A percentile compares a stretch with the other conserved stretches of the same genome.
phyloP scores from a whole-genome alignment of 2,888 invertebrate genomes.

The Exephanes ischioxanthus region DNA sequence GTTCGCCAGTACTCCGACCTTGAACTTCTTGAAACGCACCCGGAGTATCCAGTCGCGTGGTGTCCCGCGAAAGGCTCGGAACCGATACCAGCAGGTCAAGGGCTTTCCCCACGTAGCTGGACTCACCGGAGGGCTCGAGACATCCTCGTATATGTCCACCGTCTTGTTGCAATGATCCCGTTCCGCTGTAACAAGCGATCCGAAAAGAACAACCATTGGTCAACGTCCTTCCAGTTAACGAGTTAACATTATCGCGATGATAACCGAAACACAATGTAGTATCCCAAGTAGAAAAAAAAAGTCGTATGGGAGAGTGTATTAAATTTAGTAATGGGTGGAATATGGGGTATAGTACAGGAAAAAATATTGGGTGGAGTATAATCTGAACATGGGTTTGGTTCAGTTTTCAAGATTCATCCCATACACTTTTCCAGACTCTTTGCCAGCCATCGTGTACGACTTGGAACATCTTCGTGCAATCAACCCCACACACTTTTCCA shows the following conservation, averaged over 20 bases:
- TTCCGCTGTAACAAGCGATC: slow-evolving; percentile 85
- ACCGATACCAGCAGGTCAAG: slow-evolving; percentile 95
- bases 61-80: slow-evolving; percentile 94
- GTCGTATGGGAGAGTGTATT: too few relatives aligned
- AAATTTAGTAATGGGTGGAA: too few relatives aligned
- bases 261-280: background rate
- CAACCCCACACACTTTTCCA: too few relatives aligned
- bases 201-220: background rate
- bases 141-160: slow-evolving; percentile 96
- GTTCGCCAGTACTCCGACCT: slow-evolving; percentile 94
- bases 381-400: too few relatives aligned
- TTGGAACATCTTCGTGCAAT: too few relatives aligned
- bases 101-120: slow-evolving; percentile 93
- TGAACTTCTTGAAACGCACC: slow-evolving; percentile 96
- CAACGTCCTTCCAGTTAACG: background rate
- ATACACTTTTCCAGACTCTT: too few relatives aligned
- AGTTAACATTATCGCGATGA: background rate
- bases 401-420: too few relatives aligned
- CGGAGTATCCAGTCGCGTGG: slow-evolving; percentile 96
- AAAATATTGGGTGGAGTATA: too few relatives aligned
- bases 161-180: slow-evolving; percentile 97
- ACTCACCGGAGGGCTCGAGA: slow-evolving; percentile 94
- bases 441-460: too few relatives aligned
- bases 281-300: too few relatives aligned
- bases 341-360: too few relatives aligned